A percentile compares a stretch with the other conserved stretches of the same genome.
phyloP scores from a whole-genome alignment of 1,140 invertebrate genomes.

The Drosophila nigrodunni region DNA sequence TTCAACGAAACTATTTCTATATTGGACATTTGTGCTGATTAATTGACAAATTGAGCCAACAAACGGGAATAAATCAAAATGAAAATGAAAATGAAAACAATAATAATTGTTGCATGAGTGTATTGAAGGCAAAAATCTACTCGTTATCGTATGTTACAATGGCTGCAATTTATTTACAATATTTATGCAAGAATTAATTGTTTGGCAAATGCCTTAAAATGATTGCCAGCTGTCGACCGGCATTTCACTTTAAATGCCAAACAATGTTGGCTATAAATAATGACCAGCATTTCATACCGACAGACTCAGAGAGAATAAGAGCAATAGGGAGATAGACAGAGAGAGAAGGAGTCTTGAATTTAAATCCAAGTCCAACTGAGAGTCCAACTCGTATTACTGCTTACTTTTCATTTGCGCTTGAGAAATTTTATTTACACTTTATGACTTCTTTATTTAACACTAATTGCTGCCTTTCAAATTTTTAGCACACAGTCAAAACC shows the following conservation, averaged over 20 bases:
- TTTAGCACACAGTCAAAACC: slow-evolving; percentile 29
- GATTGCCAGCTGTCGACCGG: slow-evolving; percentile 55
- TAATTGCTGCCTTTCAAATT: slow-evolving; percentile 69
- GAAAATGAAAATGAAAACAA: slow-evolving; percentile 6
- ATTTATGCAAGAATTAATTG: slow-evolving; percentile 69
- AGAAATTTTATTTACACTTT: slow-evolving; percentile 78
- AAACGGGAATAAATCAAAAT: slow-evolving; percentile 40
- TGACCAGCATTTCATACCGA: slow-evolving; percentile 21
- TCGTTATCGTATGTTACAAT: slow-evolving; percentile 19
- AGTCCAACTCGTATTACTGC: slow-evolving; percentile 29
- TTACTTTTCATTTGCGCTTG: slow-evolving; percentile 67
- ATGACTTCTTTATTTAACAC: slow-evolving; percentile 79
- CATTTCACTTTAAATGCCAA: slow-evolving; percentile 60
- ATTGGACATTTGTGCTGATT: slow-evolving; percentile 46
- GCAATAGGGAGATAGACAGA: no score
- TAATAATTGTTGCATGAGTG: slow-evolving; percentile 4
- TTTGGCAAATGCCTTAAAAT: slow-evolving; percentile 58
- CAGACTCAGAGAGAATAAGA: no score
- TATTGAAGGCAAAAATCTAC: slow-evolving; percentile 20
- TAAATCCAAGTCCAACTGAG: not conserved
- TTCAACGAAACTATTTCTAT: slow-evolving; percentile 8
- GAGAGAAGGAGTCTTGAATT: not conserved
- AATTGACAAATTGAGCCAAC: slow-evolving; percentile 50
- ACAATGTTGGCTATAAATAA: slow-evolving; percentile 73
- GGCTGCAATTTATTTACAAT: slow-evolving; percentile 49